Conservation (phyloP, 2,888 invertebrate genomes). For the Drosophila affinis region DNA sequence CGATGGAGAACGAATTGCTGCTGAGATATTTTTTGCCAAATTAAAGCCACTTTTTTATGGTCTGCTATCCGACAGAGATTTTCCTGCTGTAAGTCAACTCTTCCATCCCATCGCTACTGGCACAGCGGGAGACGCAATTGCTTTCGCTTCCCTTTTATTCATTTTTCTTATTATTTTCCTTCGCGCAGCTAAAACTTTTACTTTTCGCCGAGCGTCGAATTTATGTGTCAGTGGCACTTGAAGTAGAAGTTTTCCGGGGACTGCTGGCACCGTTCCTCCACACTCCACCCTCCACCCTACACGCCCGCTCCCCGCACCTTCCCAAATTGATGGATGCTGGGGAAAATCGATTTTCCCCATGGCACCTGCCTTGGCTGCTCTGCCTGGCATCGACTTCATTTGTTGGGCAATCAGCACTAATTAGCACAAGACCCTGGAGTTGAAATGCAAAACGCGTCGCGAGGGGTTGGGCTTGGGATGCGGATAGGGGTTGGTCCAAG, state of each 20-base stretch:
- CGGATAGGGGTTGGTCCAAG: conserved; percentile 44
- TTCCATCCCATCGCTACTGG: conserved; percentile 9
- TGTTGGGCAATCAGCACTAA: conserved; percentile 74
- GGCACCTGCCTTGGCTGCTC: conserved; percentile 24
- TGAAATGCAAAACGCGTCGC: conserved; percentile 51
- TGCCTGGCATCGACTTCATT: conserved; percentile 56
- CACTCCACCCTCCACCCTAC: not conserved
- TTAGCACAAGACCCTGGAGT: conserved; percentile 56
- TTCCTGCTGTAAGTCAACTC: not conserved
- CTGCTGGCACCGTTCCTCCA: conserved; percentile 1
- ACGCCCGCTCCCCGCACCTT: not conserved
- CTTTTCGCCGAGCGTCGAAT: conserved; percentile 28
- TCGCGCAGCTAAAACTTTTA: conserved; percentile 41
- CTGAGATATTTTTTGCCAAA: not conserved
- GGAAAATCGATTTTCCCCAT: conserved; percentile 62
- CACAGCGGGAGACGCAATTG: conserved; percentile 22
- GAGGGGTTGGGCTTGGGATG: conserved; percentile 6
- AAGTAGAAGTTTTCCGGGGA: conserved; percentile 39
- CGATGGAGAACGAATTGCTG: not conserved
- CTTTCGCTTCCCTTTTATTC: conserved; percentile 30
- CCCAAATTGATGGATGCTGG: conserved; percentile 30
- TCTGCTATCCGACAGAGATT: not conserved
- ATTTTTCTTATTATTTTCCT: conserved; percentile 11
- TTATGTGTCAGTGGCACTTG: conserved; percentile 68
- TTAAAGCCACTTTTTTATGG: not conserved